A percentile compares a stretch with the other conserved stretches of the same genome.
Evolutionary conservation across 23 tunicate species (phyloP).

Genomic region (Botrylloides violaceus): DNA sequence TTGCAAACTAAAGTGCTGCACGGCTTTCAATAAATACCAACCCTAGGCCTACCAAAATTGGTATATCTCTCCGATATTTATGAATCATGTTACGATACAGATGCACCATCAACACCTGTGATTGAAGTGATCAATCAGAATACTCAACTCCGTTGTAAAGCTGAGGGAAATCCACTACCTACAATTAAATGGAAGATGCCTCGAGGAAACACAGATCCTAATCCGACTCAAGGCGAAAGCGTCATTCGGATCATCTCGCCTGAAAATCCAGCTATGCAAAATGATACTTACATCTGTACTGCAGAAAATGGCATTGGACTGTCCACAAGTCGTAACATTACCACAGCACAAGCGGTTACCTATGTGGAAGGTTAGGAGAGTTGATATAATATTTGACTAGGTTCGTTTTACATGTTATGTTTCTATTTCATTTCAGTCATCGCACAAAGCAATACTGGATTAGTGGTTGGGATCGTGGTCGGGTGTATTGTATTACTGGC

Average conservation of each 20-base stretch:
- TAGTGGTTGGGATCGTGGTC: slow-evolving; percentile 49
- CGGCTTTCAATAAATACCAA: too few species aligned
- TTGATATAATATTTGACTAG: neutral
- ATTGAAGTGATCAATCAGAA: slow-evolving; percentile 25
- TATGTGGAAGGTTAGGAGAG: slow-evolving; percentile 32
- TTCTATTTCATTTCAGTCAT: slow-evolving; percentile 22
- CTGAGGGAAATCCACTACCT: slow-evolving; percentile 56
- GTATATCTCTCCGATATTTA: too few species aligned
- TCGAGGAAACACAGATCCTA: neutral
- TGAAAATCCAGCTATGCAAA: slow-evolving; percentile 22
- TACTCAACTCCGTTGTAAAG: slow-evolving; percentile 22
- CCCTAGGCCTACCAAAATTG: too few species aligned
- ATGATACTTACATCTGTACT: slow-evolving; percentile 51
- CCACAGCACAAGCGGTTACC: slow-evolving; percentile 31
- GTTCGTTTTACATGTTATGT: neutral
- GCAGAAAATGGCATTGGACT: slow-evolving; percentile 32
- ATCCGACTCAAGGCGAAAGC: slow-evolving; percentile 3
- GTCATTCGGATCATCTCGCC: slow-evolving; percentile 27
- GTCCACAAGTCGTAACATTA: neutral
- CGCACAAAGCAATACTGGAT: slow-evolving; percentile 24
- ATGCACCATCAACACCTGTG: slow-evolving; percentile 30
- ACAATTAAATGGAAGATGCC: slow-evolving; percentile 49
- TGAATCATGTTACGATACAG: too few species aligned
- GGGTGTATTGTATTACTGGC: slow-evolving; percentile 41
- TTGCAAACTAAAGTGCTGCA: too few species aligned